Base-by-base conservation (phyloP, 2,888 invertebrate genomes). In the Morpho deidamia region DNA sequence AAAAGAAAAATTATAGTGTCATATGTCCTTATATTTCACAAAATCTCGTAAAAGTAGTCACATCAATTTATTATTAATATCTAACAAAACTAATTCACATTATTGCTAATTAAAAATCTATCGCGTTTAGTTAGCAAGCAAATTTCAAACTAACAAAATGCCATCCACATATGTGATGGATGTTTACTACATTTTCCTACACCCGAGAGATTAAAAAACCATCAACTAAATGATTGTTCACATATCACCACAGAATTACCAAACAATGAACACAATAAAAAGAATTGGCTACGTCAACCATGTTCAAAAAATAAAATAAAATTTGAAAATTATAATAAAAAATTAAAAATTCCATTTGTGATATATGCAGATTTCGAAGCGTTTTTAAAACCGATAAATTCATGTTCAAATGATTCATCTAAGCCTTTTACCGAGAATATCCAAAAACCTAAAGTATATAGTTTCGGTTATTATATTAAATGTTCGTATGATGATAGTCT, bases 381-480 rank as follows among this genome's bases (percentile, higher is more conserved):
- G 8, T 62, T 68, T 50, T 49, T 67, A 44, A 63, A 55, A 8
- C 67, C 65, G 33, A 57, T 67, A 8, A 11, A 61, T 44, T 42
- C 57, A 37, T 64, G 59, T 61, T 38, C 49, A 12, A 62, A 63
- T 32, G 53, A 65, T 53, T 60, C 59, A 14, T 49, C 43, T n/a
- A 64, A 58, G 48, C 51, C 65, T 9, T 59, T 45, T 35, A 66
- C 66, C 11, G 58, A 51, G n/a, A 67, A 66, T 46, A 47, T 64
- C 39, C 58, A 67, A 35, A 59, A 58, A 62, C 64, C 67, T 56
- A 59, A 63, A 41, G 58, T 59, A 1, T 68, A 67, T 52, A 70
- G 69, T 60, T 70, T 69, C 55, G 68, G 64, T 8, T 68, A 68
- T 55, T 68, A 67, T 42, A 59, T 69, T 8, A 67, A 69, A 55